phyloP scores from a whole-genome alignment of 2,113 vertebrate species.

The Columbina picui region DNA sequence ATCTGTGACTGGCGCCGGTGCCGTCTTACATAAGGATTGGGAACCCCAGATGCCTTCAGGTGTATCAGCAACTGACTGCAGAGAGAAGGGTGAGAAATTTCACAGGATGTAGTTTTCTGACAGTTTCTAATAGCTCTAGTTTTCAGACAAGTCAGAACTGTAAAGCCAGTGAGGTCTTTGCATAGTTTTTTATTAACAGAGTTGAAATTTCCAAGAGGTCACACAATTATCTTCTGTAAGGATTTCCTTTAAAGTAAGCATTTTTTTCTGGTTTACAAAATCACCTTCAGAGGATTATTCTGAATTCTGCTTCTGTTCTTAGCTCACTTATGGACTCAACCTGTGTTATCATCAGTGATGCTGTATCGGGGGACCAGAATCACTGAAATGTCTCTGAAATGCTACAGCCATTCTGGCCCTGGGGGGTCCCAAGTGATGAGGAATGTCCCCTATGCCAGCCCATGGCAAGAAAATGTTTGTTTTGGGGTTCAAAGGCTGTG shows the following conservation, averaged over 20 bases:
- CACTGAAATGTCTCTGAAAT: neutral
- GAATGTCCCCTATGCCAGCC: neutral
- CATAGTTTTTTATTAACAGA: neutral
- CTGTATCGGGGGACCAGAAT: no score
- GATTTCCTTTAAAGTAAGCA: neutral
- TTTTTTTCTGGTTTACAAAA: neutral
- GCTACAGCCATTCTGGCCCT: neutral
- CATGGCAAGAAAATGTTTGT: rapidly evolving
- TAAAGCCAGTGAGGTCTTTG: neutral
- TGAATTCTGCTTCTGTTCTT: neutral
- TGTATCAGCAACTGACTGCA: neutral
- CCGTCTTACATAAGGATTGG: neutral
- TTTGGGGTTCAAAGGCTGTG: neutral
- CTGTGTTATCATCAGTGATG: neutral
- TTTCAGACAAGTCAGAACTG: neutral
- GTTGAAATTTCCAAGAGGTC: neutral
- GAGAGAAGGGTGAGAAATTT: neutral
- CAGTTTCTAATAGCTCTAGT: neutral
- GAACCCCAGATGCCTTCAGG: neutral
- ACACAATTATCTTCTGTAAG: neutral
- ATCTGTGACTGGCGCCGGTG: neutral
- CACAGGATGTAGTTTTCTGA: neutral
- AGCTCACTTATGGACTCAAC: neutral
- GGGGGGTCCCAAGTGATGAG: neutral
- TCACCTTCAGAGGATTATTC: neutral